Evolutionary conservation across 1,140 invertebrate species (phyloP).

Genomic region (Drosophila suzukii): DNA sequence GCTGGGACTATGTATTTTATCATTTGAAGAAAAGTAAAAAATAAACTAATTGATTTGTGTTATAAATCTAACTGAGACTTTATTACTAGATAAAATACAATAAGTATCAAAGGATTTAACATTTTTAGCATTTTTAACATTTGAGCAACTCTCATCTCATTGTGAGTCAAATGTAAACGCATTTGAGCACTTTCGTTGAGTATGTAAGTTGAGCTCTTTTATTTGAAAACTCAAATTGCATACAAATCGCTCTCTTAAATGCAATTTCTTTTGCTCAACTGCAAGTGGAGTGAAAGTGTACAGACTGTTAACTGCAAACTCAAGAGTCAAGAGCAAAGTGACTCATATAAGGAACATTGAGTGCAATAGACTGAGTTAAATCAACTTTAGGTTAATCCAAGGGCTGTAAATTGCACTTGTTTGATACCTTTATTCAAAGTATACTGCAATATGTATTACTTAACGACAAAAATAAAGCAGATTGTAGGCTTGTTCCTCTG

Average conservation of each 20-base stretch:
- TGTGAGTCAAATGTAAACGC: not conserved
- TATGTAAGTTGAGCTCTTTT: not conserved
- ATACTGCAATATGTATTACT: too few species aligned
- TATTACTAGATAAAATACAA: too few species aligned
- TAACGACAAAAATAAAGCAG: too few species aligned
- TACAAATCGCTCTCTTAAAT: slow-evolving; percentile 33
- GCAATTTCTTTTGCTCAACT: slow-evolving; percentile 12
- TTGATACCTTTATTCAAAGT: too few species aligned
- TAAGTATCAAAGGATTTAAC: too few species aligned
- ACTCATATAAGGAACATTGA: not conserved
- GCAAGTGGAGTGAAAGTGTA: not conserved
- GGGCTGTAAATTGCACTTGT: too few species aligned
- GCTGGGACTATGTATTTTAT: not conserved
- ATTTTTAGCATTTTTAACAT: not conserved
- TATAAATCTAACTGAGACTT: too few species aligned
- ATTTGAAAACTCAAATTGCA: slow-evolving; percentile 4
- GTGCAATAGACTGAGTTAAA: not conserved
- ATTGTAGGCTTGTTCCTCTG: too few species aligned
- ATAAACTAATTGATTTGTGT: too few species aligned
- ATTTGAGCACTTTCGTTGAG: not conserved
- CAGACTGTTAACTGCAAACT: slow-evolving; percentile 3
- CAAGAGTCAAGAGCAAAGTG: not conserved
- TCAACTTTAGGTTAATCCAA: too few species aligned
- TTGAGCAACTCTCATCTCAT: not conserved
- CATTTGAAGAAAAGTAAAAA: too few species aligned